These are phyloP conservation scores for Drosophila carrolli DNA, from an alignment of 1,140 invertebrate genomes.

Conservation along the genomic window DNA sequence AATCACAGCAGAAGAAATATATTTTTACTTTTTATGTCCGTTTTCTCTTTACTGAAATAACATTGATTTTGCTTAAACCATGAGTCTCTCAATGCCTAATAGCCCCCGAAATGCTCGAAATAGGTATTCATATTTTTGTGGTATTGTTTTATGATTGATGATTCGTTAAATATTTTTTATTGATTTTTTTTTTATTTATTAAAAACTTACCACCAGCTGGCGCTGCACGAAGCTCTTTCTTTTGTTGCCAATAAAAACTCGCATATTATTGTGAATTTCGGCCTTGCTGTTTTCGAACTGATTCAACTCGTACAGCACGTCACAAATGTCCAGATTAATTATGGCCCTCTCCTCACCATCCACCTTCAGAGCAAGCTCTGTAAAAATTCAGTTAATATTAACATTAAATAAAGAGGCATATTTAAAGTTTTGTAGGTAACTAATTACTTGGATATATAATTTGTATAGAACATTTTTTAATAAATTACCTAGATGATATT, in stretches of 20 bases:
- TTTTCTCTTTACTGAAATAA: no score
- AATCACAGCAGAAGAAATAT: no score
- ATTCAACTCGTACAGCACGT: conserved; percentile 76
- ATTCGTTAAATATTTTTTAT: not conserved
- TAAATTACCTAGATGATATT: no score
- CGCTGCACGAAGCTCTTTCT: conserved; percentile 50
- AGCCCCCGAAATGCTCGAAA: no score
- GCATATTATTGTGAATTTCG: conserved; percentile 68
- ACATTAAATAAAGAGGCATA: not conserved
- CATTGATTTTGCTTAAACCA: no score
- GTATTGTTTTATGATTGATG: no score
- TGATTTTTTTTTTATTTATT: not conserved
- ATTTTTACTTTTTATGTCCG: no score
- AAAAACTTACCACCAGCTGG: conserved; percentile 53
- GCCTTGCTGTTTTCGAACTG: conserved; percentile 64
- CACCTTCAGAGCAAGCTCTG: conserved; percentile 31
- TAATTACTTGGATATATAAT: no score
- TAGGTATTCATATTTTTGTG: no score
- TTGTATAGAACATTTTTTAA: no score
- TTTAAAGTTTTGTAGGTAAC: no score
- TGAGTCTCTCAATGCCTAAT: no score
- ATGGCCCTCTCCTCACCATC: conserved; percentile 31
- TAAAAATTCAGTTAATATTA: not conserved
- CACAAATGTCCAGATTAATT: conserved; percentile 71
- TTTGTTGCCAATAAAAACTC: conserved; percentile 62